A percentile compares a stretch with the other conserved stretches of the same genome.
Evolutionary conservation across 2,888 invertebrate genomes (phyloP).

Genomic region (Steinernema scapterisci): DNA sequence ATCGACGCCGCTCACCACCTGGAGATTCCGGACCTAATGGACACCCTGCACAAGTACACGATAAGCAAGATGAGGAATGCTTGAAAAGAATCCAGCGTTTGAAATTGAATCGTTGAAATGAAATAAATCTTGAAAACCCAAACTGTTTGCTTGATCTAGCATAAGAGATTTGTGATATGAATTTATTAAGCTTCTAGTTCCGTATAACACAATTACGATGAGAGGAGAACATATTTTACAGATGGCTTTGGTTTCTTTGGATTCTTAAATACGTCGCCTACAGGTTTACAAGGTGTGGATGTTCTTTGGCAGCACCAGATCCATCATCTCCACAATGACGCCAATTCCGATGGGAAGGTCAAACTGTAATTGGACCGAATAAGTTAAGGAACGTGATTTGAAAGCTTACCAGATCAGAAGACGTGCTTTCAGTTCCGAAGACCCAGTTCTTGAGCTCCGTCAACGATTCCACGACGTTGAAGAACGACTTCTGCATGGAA

Average conservation of each 20-base stretch:
- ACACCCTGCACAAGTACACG: too few relatives aligned
- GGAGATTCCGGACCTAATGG: too few relatives aligned
- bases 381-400: not conserved
- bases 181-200: too few relatives aligned
- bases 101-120: too few relatives aligned
- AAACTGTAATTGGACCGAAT: slow-evolving; percentile 27
- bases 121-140: too few relatives aligned
- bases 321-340: slow-evolving; percentile 39
- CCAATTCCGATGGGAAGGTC: slow-evolving; percentile 44
- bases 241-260: slow-evolving; percentile 1
- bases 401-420: slow-evolving; percentile 35
- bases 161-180: too few relatives aligned
- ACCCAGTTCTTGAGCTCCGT: slow-evolving; percentile 34
- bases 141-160: too few relatives aligned
- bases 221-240: not conserved
- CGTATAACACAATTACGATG: too few relatives aligned
- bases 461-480: slow-evolving; percentile 42
- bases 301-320: slow-evolving; percentile 46
- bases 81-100: too few relatives aligned
- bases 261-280: too few relatives aligned
- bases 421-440: slow-evolving; percentile 34
- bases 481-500: slow-evolving; percentile 54
- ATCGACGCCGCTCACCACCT: too few relatives aligned
- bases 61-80: too few relatives aligned
- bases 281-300: slow-evolving; percentile 38